A percentile compares a stretch with the other conserved stretches of the same genome.
Conservation (phyloP, 2,888 invertebrate species). For the Parelbella ahira region DNA sequence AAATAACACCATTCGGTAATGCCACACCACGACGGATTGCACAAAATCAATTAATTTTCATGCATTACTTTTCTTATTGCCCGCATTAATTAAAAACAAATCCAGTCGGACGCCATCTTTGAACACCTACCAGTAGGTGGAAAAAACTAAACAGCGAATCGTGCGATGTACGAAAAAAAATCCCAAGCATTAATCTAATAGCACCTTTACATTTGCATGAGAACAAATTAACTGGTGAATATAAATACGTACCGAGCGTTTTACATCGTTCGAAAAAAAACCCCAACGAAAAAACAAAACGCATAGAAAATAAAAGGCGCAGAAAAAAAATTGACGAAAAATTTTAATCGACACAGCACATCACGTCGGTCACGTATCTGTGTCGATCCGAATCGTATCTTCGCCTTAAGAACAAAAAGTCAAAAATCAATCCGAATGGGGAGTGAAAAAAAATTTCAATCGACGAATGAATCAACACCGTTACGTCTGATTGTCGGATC, state of each 20-base stretch:
- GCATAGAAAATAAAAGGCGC: background rate
- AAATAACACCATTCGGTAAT: no score
- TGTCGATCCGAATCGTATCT: conserved; percentile 25
- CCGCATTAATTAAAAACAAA: no score
- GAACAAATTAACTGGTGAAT: conserved; percentile 1
- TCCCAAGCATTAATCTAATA: conserved; percentile 3
- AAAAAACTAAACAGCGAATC: background rate
- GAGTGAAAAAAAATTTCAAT: conserved; percentile 65
- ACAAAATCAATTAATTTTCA: no score
- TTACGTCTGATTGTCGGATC: conserved; percentile 50
- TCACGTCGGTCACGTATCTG: conserved; percentile 11
- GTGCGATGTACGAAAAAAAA: background rate
- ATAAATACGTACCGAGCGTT: no score
- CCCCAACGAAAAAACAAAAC: no score
- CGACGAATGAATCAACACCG: conserved; percentile 44
- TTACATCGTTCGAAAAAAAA: no score
- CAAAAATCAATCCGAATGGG: conserved; percentile 57
- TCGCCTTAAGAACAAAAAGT: conserved; percentile 52
- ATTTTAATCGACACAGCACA: conserved; percentile 14
- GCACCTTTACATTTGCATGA: background rate
- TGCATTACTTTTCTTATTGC: no score
- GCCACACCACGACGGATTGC: no score
- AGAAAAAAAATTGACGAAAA: conserved; percentile 10
- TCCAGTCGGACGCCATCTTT: no score
- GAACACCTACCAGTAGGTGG: no score